Percentiles rank a stretch among this genome's conserved stretches.
Evolutionary conservation across 2,888 invertebrate genomes (phyloP).

Genomic region (Hydrotaea cyrtoneurina): DNA sequence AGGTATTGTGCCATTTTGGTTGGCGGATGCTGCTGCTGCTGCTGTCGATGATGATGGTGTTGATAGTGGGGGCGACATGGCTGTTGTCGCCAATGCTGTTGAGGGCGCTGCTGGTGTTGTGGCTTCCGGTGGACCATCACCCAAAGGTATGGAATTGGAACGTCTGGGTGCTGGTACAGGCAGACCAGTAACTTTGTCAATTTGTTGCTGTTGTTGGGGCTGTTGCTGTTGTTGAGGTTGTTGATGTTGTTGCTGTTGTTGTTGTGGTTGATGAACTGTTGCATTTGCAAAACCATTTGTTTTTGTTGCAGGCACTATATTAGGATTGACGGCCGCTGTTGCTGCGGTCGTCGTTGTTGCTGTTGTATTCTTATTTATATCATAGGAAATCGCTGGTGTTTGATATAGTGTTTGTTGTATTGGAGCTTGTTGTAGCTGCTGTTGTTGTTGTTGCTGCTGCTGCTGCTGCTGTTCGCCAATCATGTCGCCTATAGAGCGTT

Average conservation of each 20-base stretch:
- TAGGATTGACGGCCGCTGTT: constrained; percentile 49
- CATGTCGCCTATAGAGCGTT: constrained; percentile 83
- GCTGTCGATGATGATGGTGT: constrained; percentile 41
- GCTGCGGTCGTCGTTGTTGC: constrained; percentile 67
- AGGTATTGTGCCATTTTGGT: constrained; percentile 58
- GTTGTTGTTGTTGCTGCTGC: too few species aligned
- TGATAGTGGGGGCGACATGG: constrained; percentile 60
- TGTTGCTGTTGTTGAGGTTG: constrained; percentile 58
- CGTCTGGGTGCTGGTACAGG: constrained; percentile 81
- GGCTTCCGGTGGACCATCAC: constrained; percentile 69
- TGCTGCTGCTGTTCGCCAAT: constrained; percentile 69
- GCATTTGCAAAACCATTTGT: constrained; percentile 77
- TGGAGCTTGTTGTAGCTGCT: too few species aligned
- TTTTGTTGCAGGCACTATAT: constrained; percentile 69
- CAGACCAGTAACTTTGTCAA: constrained; percentile 77
- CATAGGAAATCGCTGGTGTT: constrained; percentile 71
- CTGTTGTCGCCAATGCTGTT: constrained; percentile 62
- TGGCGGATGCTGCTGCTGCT: constrained; percentile 70
- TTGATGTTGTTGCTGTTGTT: constrained; percentile 66
- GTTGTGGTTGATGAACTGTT: constrained; percentile 55
- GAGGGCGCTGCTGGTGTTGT: constrained; percentile 56
- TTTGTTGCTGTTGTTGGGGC: constrained; percentile 63
- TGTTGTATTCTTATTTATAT: constrained; percentile 70
- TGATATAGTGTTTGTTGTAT: constrained; percentile 75
- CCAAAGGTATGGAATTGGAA: constrained; percentile 82